Evolutionary conservation across 1,140 invertebrate species (phyloP).

Genomic region (Prorops nasuta): DNA sequence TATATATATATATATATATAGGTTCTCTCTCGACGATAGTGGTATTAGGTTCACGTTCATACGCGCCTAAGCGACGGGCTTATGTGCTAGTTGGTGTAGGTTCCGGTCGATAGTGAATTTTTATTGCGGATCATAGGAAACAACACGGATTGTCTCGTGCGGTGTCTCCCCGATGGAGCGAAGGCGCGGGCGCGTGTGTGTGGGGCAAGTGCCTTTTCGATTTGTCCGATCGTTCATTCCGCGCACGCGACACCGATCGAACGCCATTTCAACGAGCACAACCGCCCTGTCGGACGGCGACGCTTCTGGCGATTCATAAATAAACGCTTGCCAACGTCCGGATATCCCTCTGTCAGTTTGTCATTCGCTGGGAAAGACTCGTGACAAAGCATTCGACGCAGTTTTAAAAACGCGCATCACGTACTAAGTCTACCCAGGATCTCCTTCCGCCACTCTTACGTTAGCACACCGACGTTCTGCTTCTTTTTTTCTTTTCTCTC

Average conservation of each 20-base stretch:
- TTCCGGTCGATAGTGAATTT: too few species aligned
- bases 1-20: too few species aligned
- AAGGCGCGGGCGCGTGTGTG: background rate
- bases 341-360: conserved; percentile 29
- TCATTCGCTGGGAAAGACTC: conserved; percentile 16
- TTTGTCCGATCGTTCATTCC: conserved; percentile 23
- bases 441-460: background rate
- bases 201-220: too few species aligned
- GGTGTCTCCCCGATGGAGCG: too few species aligned
- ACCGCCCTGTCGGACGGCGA: conserved; percentile 8
- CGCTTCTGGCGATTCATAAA: conserved; percentile 29
- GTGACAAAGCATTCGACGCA: conserved; percentile 26
- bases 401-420: conserved; percentile 21
- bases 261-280: background rate
- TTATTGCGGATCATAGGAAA: too few species aligned
- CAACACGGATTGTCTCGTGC: too few species aligned
- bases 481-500: too few species aligned
- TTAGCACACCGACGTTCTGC: background rate
- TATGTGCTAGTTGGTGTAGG: too few species aligned
- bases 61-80: too few species aligned
- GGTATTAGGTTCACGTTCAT: too few species aligned
- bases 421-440: conserved; percentile 7
- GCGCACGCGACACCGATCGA: conserved; percentile 11
- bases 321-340: conserved; percentile 29
- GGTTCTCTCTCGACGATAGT: too few species aligned